phyloP scores from a whole-genome alignment of 2,113 vertebrate genomes.

The Hemiscyllium ocellatum region DNA sequence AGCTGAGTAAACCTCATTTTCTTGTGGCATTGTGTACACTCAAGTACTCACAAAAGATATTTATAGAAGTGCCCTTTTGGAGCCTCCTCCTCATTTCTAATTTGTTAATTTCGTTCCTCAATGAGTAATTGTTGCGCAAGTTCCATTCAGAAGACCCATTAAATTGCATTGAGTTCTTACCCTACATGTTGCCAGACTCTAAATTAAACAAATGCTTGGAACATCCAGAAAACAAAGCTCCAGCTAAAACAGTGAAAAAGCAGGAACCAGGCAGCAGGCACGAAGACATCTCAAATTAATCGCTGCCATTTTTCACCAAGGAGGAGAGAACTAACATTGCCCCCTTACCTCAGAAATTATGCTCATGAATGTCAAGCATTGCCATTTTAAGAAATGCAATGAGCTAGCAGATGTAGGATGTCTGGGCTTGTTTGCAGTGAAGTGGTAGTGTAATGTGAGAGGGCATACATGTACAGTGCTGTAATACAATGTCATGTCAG shows the following conservation, averaged over 20 bases:
- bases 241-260: not conserved
- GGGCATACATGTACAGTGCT: slow-evolving; percentile 48
- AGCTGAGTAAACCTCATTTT: no score
- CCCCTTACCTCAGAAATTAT: not conserved
- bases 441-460: slow-evolving; percentile 53
- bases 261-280: not conserved
- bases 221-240: not conserved
- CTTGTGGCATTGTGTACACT: not conserved
- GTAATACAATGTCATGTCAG: slow-evolving; percentile 54
- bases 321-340: not conserved
- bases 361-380: not conserved
- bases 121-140: not conserved
- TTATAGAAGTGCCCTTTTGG: not conserved
- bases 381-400: slow-evolving; percentile 20
- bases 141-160: not conserved
- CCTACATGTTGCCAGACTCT: not conserved
- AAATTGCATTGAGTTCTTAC: not conserved
- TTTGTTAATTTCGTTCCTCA: not conserved
- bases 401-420: not conserved
- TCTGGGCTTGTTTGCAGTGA: not conserved
- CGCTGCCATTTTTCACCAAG: not conserved
- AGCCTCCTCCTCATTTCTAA: not conserved
- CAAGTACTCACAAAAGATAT: not conserved
- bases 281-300: not conserved
- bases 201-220: no score